Evolutionary conservation across 2,888 invertebrate genomes (phyloP).

Genomic region (Chalcosyrphus nemorum): DNA sequence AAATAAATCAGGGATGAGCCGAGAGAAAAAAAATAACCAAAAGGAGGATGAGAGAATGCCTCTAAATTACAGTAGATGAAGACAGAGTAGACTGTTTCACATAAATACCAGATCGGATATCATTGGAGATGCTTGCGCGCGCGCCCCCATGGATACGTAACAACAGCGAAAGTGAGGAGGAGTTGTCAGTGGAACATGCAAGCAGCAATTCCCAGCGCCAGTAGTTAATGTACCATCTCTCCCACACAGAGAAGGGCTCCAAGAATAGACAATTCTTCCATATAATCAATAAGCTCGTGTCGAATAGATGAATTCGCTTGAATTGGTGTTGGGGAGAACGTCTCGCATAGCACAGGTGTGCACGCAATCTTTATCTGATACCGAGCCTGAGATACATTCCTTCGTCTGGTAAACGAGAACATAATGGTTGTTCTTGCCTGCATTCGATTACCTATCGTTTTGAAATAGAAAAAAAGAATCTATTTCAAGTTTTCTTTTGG

Average conservation of each 20-base stretch:
- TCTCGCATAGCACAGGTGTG: conserved; percentile 59
- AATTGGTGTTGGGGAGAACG: not conserved
- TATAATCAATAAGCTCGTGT: conserved; percentile 55
- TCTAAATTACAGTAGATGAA: conserved; percentile 55
- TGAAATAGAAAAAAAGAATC: conserved; percentile 3
- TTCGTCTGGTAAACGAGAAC: conserved; percentile 31
- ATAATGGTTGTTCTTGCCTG: conserved; percentile 19
- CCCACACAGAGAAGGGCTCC: conserved; percentile 30
- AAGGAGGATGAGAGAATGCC: conserved; percentile 12
- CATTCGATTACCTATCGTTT: conserved; percentile 45
- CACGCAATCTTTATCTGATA: conserved; percentile 70
- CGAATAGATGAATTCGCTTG: conserved; percentile 51
- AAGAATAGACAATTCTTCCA: conserved; percentile 58
- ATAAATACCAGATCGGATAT: conserved; percentile 61
- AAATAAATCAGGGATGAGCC: conserved; percentile 63
- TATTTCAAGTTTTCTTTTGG: conserved; percentile 31
- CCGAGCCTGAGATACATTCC: conserved; percentile 31
- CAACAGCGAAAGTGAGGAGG: conserved; percentile 69
- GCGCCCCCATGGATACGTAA: conserved; percentile 38
- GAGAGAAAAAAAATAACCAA: not conserved
- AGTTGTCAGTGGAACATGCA: conserved; percentile 70
- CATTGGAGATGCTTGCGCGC: conserved; percentile 27
- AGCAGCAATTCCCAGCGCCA: conserved; percentile 53
- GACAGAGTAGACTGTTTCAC: conserved; percentile 42
- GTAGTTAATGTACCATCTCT: conserved; percentile 61